phyloP scores from a whole-genome alignment of 2,113 vertebrate genomes.

The Xenotilapia longispinis region DNA sequence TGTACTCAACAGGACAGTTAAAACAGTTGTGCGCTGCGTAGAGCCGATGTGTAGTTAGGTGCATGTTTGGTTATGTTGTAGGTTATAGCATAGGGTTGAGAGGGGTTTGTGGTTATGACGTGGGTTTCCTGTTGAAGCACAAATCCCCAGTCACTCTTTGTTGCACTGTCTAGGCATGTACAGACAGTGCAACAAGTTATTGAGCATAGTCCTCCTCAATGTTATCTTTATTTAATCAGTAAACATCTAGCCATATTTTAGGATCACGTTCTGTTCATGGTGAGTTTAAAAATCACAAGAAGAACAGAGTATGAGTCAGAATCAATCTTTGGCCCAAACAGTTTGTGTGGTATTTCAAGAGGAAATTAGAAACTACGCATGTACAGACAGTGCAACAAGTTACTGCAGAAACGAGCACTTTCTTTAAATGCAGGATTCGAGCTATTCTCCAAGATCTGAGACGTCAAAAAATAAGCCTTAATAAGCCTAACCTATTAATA shows the following conservation, averaged over 20 bases:
- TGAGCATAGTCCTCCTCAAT: neutral
- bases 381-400: neutral
- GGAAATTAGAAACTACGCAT: neutral
- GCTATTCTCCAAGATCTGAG: neutral
- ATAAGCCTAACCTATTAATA: neutral
- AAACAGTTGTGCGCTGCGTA: rapidly evolving
- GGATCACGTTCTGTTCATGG: neutral
- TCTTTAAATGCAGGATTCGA: neutral
- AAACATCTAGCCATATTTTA: rapidly evolving
- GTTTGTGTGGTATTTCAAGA: neutral
- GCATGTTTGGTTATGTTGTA: neutral
- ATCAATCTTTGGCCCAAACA: neutral
- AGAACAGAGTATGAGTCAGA: neutral
- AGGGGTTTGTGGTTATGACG: neutral
- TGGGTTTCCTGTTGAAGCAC: neutral
- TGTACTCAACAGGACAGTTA: neutral
- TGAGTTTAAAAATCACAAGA: neutral
- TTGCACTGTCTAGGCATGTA: rapidly evolving
- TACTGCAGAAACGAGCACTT: neutral
- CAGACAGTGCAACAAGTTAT: neutral
- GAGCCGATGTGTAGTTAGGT: neutral
- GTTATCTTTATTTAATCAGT: neutral
- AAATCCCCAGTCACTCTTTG: neutral
- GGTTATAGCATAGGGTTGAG: neutral
- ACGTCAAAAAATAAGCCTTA: rapidly evolving